These are phyloP conservation scores for Channa striata DNA, from an alignment of 2,797 vertebrate species.

Conservation along the genomic window DNA sequence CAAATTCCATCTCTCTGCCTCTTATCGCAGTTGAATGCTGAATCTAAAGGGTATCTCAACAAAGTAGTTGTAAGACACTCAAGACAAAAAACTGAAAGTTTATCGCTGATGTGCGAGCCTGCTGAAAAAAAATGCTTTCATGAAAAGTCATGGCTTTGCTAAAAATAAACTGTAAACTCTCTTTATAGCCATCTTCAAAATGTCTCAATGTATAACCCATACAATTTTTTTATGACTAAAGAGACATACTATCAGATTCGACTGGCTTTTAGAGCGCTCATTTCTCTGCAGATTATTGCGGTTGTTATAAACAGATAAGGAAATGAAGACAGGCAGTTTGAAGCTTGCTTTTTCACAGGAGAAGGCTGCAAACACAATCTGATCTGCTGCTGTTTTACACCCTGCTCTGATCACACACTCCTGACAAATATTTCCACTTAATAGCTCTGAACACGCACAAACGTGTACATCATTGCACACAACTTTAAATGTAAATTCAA, in stretches of 20 bases:
- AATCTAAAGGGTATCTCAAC: neutral
- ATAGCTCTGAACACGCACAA: constrained; percentile 39
- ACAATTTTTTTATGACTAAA: constrained; percentile 40
- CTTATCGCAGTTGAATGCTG: neutral
- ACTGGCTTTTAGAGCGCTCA: constrained; percentile 48
- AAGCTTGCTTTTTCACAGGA: constrained; percentile 45
- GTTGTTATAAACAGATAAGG: constrained; percentile 30
- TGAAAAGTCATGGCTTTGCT: neutral
- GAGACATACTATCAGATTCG: constrained; percentile 36
- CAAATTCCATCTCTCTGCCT: too few species aligned
- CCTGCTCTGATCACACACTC: constrained; percentile 40
- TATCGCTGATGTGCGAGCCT: neutral
- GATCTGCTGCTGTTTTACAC: constrained; percentile 53
- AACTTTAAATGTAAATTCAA: constrained; percentile 28
- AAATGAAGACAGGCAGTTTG: constrained; percentile 37
- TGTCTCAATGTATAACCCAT: neutral
- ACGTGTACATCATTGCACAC: neutral
- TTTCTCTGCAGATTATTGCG: constrained; percentile 25
- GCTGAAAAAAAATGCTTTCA: neutral
- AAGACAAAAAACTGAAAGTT: neutral
- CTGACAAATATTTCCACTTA: constrained; percentile 35
- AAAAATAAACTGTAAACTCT: neutral
- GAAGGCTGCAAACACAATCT: constrained; percentile 51
- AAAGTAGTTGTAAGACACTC: neutral
- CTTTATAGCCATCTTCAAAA: constrained; percentile 8